Evolutionary conservation across 2,888 invertebrate species (phyloP).

Genomic region (Drosophila engyochracea): DNA sequence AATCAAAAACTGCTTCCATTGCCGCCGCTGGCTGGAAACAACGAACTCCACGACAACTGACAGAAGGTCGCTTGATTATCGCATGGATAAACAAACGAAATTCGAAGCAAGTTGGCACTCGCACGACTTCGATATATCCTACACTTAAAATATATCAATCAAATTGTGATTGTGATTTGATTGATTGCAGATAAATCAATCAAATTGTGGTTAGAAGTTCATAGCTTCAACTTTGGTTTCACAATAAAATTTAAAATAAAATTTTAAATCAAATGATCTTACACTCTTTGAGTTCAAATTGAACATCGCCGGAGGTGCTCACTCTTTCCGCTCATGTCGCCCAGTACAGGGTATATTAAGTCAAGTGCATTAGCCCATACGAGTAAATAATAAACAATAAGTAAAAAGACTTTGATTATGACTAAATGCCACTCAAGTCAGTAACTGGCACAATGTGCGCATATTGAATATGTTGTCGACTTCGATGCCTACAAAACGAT

Average conservation of each 20-base stretch:
- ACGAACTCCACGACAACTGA: constrained; percentile 28
- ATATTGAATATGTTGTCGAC: constrained; percentile 53
- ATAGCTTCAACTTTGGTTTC: neutral
- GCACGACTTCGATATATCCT: constrained; percentile 21
- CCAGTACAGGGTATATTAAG: constrained; percentile 31
- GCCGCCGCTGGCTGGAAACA: constrained; percentile 25
- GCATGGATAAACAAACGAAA: constrained; percentile 1
- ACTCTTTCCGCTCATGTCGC: neutral
- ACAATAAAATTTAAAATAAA: too few species aligned
- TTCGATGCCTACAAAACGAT: constrained; percentile 13
- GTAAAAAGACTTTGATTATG: constrained; percentile 16
- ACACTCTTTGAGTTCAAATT: neutral
- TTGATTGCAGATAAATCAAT: neutral
- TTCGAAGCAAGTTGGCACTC: neutral
- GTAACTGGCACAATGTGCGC: constrained; percentile 67
- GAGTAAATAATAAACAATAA: constrained; percentile 26
- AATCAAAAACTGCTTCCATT: constrained; percentile 42
- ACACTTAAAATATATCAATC: too few species aligned
- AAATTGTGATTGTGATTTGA: neutral
- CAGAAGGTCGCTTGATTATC: constrained; percentile 40
- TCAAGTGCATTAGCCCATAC: constrained; percentile 33
- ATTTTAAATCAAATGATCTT: neutral
- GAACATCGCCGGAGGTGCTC: neutral
- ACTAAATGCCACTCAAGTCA: constrained; percentile 28
- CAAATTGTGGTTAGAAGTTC: neutral